Evolutionary conservation across 1,140 invertebrate species (phyloP).

Genomic region (Trichomalopsis sarcophagae): DNA sequence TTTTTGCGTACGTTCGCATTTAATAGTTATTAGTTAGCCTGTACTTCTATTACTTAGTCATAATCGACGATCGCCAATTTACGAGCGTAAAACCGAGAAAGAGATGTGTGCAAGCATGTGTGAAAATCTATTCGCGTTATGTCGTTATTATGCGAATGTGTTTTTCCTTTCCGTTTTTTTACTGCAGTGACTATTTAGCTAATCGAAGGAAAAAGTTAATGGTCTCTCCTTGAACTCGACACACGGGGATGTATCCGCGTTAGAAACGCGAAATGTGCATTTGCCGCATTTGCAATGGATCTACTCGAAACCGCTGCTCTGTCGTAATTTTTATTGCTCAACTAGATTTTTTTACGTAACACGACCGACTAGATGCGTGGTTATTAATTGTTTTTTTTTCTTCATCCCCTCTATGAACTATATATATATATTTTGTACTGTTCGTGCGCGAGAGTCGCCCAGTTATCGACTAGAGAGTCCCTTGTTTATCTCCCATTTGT

Average conservation of each 20-base stretch:
- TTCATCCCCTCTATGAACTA: constrained; percentile 9
- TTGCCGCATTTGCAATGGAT: constrained; percentile 19
- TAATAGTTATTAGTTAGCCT: constrained; percentile 46
- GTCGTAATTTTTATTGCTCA: constrained; percentile 37
- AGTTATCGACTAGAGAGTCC: constrained; percentile 33
- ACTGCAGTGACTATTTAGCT: constrained; percentile 13
- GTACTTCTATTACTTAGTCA: constrained; percentile 43
- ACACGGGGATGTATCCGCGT: background rate
- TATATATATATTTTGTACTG: constrained; percentile 12
- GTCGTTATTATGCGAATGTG: constrained; percentile 61
- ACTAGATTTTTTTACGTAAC: constrained; percentile 20
- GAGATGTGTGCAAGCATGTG: constrained; percentile 28
- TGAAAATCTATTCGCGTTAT: constrained; percentile 23
- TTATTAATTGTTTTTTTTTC: constrained; percentile 32
- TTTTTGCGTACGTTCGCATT: constrained; percentile 47
- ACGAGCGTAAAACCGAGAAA: constrained; percentile 33
- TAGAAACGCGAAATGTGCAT: constrained; percentile 21
- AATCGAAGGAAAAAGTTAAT: constrained; percentile 10
- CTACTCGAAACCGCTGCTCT: constrained; percentile 6
- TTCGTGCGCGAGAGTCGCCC: constrained; percentile 30
- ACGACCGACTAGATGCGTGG: constrained; percentile 13
- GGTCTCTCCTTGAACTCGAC: constrained; percentile 14
- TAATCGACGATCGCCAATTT: constrained; percentile 48
- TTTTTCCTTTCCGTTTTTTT: constrained; percentile 66
- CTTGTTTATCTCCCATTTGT: constrained; percentile 42